Percentiles rank a stretch among this genome's conserved stretches.
These are phyloP conservation scores for Homarus gammarus DNA, from an alignment of 2,888 invertebrate genomes.

Conservation along the genomic window DNA sequence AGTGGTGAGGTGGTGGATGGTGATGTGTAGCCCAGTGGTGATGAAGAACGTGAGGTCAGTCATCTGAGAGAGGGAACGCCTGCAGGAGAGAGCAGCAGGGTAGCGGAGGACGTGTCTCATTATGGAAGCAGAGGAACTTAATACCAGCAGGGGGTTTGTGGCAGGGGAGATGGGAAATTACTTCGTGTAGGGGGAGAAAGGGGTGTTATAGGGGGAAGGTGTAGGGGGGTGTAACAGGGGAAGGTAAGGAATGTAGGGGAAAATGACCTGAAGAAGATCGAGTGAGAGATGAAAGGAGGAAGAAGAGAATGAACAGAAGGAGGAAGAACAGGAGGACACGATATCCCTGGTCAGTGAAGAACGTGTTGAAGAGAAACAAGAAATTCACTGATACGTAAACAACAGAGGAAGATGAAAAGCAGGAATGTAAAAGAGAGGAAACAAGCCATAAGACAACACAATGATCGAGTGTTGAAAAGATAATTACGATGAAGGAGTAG, in stretches of 20 bases:
- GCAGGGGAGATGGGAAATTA: constrained; percentile 7
- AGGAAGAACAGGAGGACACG: too few relatives aligned
- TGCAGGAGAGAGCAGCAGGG: constrained; percentile 37
- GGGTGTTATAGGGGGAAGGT: background rate
- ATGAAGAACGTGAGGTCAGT: background rate
- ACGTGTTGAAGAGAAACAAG: too few relatives aligned
- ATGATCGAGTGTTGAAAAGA: too few relatives aligned
- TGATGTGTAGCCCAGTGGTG: background rate
- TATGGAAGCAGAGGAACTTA: background rate
- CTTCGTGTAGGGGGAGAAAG: constrained; percentile 23
- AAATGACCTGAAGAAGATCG: too few relatives aligned
- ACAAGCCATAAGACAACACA: too few relatives aligned
- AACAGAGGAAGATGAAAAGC: background rate
- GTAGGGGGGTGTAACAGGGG: background rate
- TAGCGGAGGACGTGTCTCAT: background rate
- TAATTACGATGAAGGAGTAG: background rate
- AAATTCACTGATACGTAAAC: too few relatives aligned
- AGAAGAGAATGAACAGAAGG: background rate
- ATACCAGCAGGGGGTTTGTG: background rate
- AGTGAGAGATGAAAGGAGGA: background rate
- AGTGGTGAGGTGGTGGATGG: background rate
- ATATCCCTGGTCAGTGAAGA: too few relatives aligned
- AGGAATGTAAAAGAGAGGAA: background rate
- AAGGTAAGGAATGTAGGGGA: background rate
- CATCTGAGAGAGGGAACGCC: constrained; percentile 24